A percentile compares a stretch with the other conserved stretches of the same genome.
These are phyloP conservation scores for Lepus europaeus DNA, from an alignment of 2,113 vertebrate species.

Conservation along the genomic window DNA sequence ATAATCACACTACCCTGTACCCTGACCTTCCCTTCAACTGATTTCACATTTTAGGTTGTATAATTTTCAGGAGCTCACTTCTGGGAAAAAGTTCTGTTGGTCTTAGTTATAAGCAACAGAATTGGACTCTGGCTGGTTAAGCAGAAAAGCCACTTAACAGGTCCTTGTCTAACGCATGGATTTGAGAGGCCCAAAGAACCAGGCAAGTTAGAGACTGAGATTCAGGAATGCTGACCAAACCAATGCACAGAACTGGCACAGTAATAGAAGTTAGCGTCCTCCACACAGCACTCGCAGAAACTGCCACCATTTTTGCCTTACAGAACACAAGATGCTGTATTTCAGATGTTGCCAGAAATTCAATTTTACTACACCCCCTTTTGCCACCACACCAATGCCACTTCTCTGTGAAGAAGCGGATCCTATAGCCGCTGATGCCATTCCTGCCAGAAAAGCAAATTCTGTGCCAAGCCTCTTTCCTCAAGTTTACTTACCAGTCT, in stretches of 20 bases:
- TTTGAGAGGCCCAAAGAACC: neutral
- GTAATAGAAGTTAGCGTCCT: neutral
- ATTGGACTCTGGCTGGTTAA: neutral
- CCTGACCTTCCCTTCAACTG: neutral
- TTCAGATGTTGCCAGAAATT: conserved; percentile 19
- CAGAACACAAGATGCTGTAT: neutral
- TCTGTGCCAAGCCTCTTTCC: neutral
- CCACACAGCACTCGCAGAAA: neutral
- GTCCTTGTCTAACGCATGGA: neutral
- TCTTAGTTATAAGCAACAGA: conserved; percentile 21
- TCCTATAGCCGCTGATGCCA: neutral
- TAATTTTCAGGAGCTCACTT: neutral
- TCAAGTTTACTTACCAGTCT: neutral
- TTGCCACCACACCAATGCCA: neutral
- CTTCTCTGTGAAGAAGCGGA: neutral
- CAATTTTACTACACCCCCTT: neutral
- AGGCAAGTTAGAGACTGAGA: neutral
- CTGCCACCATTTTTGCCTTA: neutral
- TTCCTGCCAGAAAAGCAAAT: neutral
- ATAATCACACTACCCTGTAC: neutral
- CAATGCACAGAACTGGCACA: neutral
- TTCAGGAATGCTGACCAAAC: conserved; percentile 27
- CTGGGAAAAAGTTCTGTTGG: neutral
- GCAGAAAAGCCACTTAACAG: conserved; percentile 1
- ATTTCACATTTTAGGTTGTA: neutral